Base-by-base conservation (phyloP, 2,888 invertebrate genomes). In the Philereme transversata region DNA sequence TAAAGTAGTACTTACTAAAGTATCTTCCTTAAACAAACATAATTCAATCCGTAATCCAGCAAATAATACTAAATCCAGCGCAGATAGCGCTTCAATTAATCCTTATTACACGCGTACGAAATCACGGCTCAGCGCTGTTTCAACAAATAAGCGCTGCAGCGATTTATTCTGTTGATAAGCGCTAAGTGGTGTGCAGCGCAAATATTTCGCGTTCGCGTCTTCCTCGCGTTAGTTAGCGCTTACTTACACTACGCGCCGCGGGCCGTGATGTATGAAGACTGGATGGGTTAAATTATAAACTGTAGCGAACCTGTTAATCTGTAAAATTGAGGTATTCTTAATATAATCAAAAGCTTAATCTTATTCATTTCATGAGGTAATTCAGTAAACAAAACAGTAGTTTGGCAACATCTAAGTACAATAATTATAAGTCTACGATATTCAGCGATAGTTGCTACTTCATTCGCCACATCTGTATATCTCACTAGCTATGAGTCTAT, bases 161-260 rank as follows among this genome's bases (percentile, higher is more conserved):
- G 81, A 83, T 83, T 77, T 76, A 75, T 74, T 75, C 62, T 62
- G 59, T 71, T 76, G 83, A 83, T 83, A 83, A 77, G 82, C 77
- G 79, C 78, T 84, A 87, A 88, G 83, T 86, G 86, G 82, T 80
- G 78, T 81, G 73, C 81, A 73, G 79, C 78, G 83, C 82, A 83
- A 86, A 88, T 87, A 88, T 85, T 83, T 85, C 83, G 78, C 79
- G 76, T 71, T 72, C 59, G 72, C 84, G 84, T 86, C 84, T 84
- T 83, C 81, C 83, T 80, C 73, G 83, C 84, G 85, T 86, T 87
- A 87, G 86, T 88, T 87, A 86, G 83, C 85, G 82, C 85, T 85
- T 83, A 85, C 82, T 83, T 79, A 78, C 79, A 57, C 71, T 78
- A 63, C 71, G 73, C 72, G 72, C 66, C 40, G 65, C 73, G 71